Conservation (phyloP, 2,113 vertebrate species). For the Microcebus murinus region DNA sequence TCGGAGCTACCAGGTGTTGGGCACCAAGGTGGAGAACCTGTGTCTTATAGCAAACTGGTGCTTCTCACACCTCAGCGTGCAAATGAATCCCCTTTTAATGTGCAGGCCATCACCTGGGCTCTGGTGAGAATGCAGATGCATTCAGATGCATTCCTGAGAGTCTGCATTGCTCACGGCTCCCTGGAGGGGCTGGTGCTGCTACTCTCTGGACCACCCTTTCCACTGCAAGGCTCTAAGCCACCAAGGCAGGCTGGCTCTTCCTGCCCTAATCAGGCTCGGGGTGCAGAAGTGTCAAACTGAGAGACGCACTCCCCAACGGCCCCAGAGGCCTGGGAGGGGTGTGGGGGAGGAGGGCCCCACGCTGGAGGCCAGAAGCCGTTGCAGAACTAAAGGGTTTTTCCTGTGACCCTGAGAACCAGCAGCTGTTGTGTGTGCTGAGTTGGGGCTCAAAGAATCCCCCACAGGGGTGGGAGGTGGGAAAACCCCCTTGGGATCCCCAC, state of each 20-base stretch:
- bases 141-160: no score
- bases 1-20: not conserved
- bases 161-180: no score
- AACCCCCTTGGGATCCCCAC: conserved; percentile 66
- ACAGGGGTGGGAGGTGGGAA: conserved; percentile 43
- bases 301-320: not conserved
- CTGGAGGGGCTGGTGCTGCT: no score
- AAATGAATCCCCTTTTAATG: not conserved
- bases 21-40: not conserved
- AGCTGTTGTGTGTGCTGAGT: not conserved
- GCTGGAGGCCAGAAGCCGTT: not conserved
- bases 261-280: not conserved
- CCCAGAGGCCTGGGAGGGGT: no score
- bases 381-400: conserved; percentile 65
- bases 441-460: conserved; percentile 47
- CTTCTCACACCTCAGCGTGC: no score
- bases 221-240: not conserved
- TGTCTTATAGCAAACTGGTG: not conserved
- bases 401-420: not conserved
- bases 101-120: not conserved
- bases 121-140: no score
- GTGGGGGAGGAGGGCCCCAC: fast-evolving
- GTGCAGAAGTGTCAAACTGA: not conserved
- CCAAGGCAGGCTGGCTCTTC: not conserved
- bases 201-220: not conserved